phyloP scores from a whole-genome alignment of 1,140 invertebrate species.

The Proctacanthus coquilletti region DNA sequence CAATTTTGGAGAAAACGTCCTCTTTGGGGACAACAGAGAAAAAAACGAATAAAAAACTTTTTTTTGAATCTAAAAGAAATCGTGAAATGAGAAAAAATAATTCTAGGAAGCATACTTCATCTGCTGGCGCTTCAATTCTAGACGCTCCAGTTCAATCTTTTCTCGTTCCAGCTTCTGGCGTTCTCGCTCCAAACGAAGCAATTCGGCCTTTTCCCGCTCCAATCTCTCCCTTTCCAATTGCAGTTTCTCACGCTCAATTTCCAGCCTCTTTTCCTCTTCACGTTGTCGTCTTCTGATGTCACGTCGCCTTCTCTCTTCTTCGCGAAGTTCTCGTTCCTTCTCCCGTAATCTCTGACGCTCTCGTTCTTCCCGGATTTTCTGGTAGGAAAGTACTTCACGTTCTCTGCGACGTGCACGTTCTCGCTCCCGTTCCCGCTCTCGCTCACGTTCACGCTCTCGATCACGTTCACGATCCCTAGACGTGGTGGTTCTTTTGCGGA shows the following conservation, averaged over 20 bases:
- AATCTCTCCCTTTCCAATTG: slow-evolving; percentile 58
- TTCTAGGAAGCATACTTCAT: slow-evolving; percentile 42
- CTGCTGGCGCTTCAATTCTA: slow-evolving; percentile 65
- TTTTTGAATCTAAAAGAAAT: no score
- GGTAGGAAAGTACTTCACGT: slow-evolving; percentile 25
- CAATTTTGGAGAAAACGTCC: no score
- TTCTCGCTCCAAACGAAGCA: slow-evolving; percentile 63
- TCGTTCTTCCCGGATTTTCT: slow-evolving; percentile 47
- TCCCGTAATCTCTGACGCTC: slow-evolving; percentile 63
- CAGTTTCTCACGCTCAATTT: slow-evolving; percentile 60
- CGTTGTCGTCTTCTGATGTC: slow-evolving; percentile 65
- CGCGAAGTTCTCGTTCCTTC: slow-evolving; percentile 54
- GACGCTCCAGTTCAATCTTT: slow-evolving; percentile 63
- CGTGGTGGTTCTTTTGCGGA: slow-evolving; percentile 12
- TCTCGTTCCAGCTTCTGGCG: slow-evolving; percentile 66
- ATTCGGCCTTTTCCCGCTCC: slow-evolving; percentile 64
- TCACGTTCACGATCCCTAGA: slow-evolving; percentile 14
- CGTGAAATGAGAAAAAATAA: no score
- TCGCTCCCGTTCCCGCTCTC: slow-evolving; percentile 19
- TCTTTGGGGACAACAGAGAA: no score
- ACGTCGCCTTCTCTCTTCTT: slow-evolving; percentile 56
- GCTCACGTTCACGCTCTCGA: slow-evolving; percentile 21
- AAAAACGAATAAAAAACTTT: background rate
- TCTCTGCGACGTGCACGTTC: slow-evolving; percentile 17
- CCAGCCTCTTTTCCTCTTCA: slow-evolving; percentile 62